Percentiles rank a stretch among this genome's conserved stretches.
Conservation (phyloP, 2,888 invertebrate genomes). For the Rhogogaster chlorosoma region DNA sequence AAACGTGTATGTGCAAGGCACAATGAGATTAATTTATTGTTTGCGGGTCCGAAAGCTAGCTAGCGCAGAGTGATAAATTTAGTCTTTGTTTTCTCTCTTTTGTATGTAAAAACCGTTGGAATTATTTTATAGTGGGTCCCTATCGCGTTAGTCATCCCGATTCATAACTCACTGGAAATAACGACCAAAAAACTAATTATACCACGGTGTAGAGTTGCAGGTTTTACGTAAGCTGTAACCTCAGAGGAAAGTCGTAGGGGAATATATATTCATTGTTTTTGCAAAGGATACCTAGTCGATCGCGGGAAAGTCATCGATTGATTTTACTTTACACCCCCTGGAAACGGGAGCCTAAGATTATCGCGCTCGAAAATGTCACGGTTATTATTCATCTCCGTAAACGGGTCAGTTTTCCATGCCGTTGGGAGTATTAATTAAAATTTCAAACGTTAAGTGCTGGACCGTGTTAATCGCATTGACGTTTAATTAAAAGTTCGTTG, state of each 20-base stretch:
- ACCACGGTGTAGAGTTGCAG: constrained; percentile 19
- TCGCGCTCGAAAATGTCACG: constrained; percentile 16
- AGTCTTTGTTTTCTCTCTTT: constrained; percentile 43
- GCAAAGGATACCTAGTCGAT: background rate
- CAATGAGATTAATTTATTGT: constrained; percentile 47
- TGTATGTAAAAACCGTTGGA: constrained; percentile 40
- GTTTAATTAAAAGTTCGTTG: constrained; percentile 44
- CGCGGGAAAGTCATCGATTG: background rate
- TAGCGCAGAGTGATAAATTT: constrained; percentile 31
- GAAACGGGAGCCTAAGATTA: constrained; percentile 9
- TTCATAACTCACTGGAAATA: constrained; percentile 42
- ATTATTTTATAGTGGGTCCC: constrained; percentile 43
- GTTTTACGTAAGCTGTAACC: background rate
- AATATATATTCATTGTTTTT: constrained; percentile 7
- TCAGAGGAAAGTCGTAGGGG: background rate
- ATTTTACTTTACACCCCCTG: background rate
- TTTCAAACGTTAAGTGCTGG: constrained; percentile 34
- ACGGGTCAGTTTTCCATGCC: constrained; percentile 34
- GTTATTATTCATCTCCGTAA: constrained; percentile 30
- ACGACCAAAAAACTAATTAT: constrained; percentile 38
- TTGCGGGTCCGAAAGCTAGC: background rate
- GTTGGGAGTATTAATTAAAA: constrained; percentile 27
- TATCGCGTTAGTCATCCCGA: constrained; percentile 36
- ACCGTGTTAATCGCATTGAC: constrained; percentile 42
- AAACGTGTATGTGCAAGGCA: constrained; percentile 29